Base-by-base conservation (phyloP, 2,888 invertebrate genomes). In the Serripes groenlandicus region DNA sequence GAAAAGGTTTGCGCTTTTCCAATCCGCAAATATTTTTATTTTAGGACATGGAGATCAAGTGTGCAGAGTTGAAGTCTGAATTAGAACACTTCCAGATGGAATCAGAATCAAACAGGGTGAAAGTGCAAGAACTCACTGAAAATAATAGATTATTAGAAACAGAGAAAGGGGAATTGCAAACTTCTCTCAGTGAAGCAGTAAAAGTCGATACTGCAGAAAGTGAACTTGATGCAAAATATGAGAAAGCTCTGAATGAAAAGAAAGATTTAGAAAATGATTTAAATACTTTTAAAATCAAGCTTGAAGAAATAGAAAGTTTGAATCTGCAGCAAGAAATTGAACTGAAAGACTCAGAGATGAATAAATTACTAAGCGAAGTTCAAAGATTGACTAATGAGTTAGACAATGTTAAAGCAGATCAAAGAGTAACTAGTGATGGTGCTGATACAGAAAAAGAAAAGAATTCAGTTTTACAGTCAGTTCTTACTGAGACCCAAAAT, bases 321-420 rank as follows among this genome's bases (percentile, higher is more conserved):
- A 37, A 66, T 66, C 23, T 26, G n/a, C 21, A 66, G 3, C 30
- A 66, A 35, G 54, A 56, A 23, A 69, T 54, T 28, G 58, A 77
- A 37, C 75, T 58, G 68, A 73, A 74, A 60, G n/a, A 52, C 34
- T 66, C 64, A 42, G 68, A 86, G 60, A 66, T 72, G 32, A 72
- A 77, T n/a, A 42, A 42, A 66, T 42, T 66, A 26, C 66, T 42
- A n/a, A 1, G 58, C 37, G 73, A 81, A 35, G 62, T 87, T n/a
- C 75, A 82, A 49, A 81, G 87, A 30, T 76, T 90, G 58, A 83
- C 89, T 68, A 80, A 88, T n/a, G 88, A 91, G 58, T 69, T 85
- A 9, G 87, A 89, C 32, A 70, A 75, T 21, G 18, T 86, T 54
- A 78, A 79, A 28, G 73, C 77, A 26, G 88, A 89, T 34, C 58